A percentile compares a stretch with the other conserved stretches of the same genome.
These are phyloP conservation scores for Torymus aiolomorphi DNA, from an alignment of 2,888 invertebrate species.

Conservation along the genomic window DNA sequence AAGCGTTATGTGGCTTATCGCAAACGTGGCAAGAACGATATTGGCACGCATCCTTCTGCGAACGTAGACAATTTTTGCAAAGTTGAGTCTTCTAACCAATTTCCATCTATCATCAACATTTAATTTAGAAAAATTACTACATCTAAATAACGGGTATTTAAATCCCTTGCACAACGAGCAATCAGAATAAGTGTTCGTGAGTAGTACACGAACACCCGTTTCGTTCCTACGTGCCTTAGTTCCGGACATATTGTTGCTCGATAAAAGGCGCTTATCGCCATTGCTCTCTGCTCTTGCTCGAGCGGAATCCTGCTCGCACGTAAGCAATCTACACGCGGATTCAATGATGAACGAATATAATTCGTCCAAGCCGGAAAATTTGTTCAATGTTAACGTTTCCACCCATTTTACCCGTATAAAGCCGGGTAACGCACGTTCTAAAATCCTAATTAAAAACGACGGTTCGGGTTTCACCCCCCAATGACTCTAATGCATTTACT, in stretches of 20 bases:
- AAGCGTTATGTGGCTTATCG: background rate
- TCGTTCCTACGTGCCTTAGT: background rate
- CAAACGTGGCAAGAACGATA: background rate
- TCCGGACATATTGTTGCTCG: background rate
- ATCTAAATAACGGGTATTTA: background rate
- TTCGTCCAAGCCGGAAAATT: background rate
- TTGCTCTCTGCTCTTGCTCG: background rate
- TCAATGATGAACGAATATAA: conserved; percentile 14
- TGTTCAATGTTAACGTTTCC: background rate
- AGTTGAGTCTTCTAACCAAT: too few relatives aligned
- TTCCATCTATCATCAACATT: background rate
- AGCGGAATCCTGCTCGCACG: background rate
- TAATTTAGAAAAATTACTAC: background rate
- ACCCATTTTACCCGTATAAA: background rate
- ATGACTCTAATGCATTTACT: background rate
- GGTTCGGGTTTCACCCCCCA: background rate
- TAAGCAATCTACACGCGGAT: background rate
- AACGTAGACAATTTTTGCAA: conserved; percentile 9
- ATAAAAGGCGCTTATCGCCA: background rate
- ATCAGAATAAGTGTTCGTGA: background rate
- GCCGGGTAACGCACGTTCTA: background rate
- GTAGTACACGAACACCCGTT: background rate
- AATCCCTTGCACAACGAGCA: background rate
- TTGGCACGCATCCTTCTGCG: background rate
- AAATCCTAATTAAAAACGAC: background rate